Percentiles rank a stretch among this genome's conserved stretches.
Conservation (phyloP, 2,797 vertebrate species). For the Artibeus jamaicensis region DNA sequence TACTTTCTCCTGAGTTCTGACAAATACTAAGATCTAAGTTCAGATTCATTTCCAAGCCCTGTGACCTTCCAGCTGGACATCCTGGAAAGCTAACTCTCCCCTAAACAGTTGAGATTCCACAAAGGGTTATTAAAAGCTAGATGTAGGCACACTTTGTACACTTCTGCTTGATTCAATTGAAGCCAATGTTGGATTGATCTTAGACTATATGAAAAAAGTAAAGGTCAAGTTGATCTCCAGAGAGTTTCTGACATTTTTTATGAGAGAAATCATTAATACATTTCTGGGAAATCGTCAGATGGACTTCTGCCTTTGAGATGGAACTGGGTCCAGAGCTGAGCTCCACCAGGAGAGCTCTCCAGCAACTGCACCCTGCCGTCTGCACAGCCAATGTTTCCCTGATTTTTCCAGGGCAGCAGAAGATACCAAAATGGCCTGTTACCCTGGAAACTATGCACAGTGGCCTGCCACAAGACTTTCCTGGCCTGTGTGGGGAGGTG, state of each 20-base stretch:
- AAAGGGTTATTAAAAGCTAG: background rate
- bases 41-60: background rate
- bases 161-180: background rate
- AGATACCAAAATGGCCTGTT: background rate
- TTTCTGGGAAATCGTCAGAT: background rate
- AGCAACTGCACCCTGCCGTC: background rate
- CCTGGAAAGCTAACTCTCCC: background rate
- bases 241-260: background rate
- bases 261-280: background rate
- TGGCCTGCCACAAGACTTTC: constrained; percentile 28
- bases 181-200: background rate
- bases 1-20: background rate
- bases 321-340: background rate
- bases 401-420: background rate
- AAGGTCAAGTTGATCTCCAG: background rate
- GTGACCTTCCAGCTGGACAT: background rate
- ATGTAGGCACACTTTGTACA: background rate
- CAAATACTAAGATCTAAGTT: background rate
- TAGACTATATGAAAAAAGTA: background rate
- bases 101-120: background rate
- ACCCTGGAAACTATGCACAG: constrained; percentile 40
- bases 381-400: background rate
- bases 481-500: background rate
- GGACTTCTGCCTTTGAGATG: background rate
- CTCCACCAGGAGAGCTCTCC: background rate